These are phyloP conservation scores for Sebastes trivittatus DNA, from an alignment of 2,797 vertebrate genomes.

Conservation along the genomic window DNA sequence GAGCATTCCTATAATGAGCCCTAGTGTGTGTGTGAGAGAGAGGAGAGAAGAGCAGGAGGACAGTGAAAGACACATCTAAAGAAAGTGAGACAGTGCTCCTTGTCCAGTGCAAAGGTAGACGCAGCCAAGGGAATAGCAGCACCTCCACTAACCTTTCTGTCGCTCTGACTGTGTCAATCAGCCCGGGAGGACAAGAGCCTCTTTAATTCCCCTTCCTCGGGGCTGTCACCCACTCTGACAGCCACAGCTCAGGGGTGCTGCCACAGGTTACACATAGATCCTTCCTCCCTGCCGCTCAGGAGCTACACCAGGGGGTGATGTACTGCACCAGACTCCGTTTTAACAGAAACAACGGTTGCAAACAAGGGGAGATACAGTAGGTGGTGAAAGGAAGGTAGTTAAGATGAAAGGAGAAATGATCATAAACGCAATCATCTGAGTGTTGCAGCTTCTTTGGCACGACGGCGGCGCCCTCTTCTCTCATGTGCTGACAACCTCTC, in stretches of 20 bases:
- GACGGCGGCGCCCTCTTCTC: conserved; percentile 26
- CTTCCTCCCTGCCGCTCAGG: conserved; percentile 30
- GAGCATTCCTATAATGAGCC: conserved; percentile 73
- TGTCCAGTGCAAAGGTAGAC: conserved; percentile 46
- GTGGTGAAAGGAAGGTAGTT: conserved; percentile 5
- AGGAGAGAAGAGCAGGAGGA: conserved; percentile 1
- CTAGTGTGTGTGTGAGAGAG: conserved; percentile 22
- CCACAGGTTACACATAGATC: conserved; percentile 51
- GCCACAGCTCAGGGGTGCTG: conserved; percentile 18
- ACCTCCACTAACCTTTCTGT: conserved; percentile 58
- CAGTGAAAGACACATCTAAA: conserved; percentile 30
- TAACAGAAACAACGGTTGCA: neutral
- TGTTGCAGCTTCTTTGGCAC: conserved; percentile 25
- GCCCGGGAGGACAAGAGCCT: conserved; percentile 61
- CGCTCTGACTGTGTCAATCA: conserved; percentile 64
- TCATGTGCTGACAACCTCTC: conserved; percentile 53
- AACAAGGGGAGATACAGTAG: neutral
- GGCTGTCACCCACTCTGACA: conserved; percentile 48
- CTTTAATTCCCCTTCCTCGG: conserved; percentile 59
- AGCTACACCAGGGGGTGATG: conserved; percentile 11
- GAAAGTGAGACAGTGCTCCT: conserved; percentile 60
- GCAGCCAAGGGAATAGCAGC: conserved; percentile 62
- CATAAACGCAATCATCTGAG: conserved; percentile 46
- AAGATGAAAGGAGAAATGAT: conserved; percentile 36
- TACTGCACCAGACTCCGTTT: conserved; percentile 15